These are phyloP conservation scores for Melanargia galathea DNA, from an alignment of 2,888 invertebrate species.

Conservation along the genomic window DNA sequence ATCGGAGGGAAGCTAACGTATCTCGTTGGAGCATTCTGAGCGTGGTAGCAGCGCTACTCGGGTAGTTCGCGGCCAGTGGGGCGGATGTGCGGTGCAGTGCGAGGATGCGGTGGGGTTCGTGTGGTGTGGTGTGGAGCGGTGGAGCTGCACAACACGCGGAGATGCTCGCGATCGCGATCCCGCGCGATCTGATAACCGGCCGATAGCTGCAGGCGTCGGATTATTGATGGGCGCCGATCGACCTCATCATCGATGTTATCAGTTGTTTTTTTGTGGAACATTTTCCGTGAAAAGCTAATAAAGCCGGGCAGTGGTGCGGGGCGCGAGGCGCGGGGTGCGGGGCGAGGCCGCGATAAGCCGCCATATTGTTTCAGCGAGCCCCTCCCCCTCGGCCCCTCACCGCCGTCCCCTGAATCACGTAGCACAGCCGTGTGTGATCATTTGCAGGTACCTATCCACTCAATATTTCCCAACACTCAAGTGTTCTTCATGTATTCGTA, in stretches of 20 bases:
- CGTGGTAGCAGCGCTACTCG: conserved; percentile 15
- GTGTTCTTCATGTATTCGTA: neutral
- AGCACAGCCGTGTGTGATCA: conserved; percentile 31
- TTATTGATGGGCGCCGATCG: conserved; percentile 74
- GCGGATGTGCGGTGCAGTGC: neutral
- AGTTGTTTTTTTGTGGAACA: conserved; percentile 74
- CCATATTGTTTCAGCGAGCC: conserved; percentile 70
- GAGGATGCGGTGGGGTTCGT: neutral
- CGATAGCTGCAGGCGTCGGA: conserved; percentile 54
- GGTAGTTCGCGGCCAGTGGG: neutral
- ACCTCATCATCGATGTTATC: conserved; percentile 75
- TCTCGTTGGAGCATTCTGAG: conserved; percentile 7
- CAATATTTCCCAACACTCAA: conserved; percentile 19
- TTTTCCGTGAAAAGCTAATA: conserved; percentile 77
- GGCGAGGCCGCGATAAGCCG: conserved; percentile 60
- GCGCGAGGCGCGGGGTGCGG: conserved; percentile 49
- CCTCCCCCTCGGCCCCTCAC: conserved; percentile 36
- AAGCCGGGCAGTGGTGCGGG: conserved; percentile 46
- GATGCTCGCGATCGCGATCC: neutral
- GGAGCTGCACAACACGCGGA: neutral
- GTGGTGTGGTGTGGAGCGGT: neutral
- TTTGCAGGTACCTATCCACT: conserved; percentile 28
- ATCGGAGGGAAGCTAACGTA: conserved; percentile 15
- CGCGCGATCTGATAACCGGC: conserved; percentile 1
- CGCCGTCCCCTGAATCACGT: conserved; percentile 43